These are phyloP conservation scores for Holacanthus passer DNA, from an alignment of 2,113 vertebrate species.

Conservation along the genomic window DNA sequence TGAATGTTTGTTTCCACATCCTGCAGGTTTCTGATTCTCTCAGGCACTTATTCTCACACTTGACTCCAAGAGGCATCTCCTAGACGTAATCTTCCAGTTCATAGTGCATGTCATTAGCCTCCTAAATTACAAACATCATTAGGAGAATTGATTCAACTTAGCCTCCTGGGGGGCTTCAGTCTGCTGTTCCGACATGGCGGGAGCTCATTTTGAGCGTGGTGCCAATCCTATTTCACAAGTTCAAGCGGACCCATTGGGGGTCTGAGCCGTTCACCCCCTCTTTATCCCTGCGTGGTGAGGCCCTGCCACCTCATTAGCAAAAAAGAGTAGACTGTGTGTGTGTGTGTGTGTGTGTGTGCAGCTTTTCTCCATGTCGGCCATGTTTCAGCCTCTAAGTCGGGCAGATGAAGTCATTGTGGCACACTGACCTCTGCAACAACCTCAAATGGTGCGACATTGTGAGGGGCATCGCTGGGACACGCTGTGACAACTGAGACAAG, in stretches of 20 bases:
- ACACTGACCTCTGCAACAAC: conserved; percentile 59
- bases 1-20: conserved; percentile 16
- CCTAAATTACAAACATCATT: conserved; percentile 85
- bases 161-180: conserved; percentile 73
- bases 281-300: conserved; percentile 57
- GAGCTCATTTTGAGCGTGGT: conserved; percentile 68
- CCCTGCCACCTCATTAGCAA: conserved; percentile 62
- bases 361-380: conserved; percentile 32
- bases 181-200: conserved; percentile 53
- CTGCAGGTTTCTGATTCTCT: conserved; percentile 14
- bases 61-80: conserved; percentile 67
- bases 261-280: conserved; percentile 52
- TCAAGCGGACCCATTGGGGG: conserved; percentile 66
- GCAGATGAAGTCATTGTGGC: conserved; percentile 41
- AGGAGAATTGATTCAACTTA: conserved; percentile 81
- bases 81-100: conserved; percentile 79
- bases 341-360: conserved; percentile 14
- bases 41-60: conserved; percentile 58
- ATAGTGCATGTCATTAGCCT: conserved; percentile 83
- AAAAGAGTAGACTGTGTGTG: conserved; percentile 14
- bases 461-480: neutral
- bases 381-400: conserved; percentile 16
- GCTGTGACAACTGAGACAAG: neutral
- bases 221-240: conserved; percentile 78
- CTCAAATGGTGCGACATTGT: conserved; percentile 26